These are phyloP conservation scores for Rhopalosiphum padi DNA, from an alignment of 1,140 invertebrate species.

Conservation along the genomic window DNA sequence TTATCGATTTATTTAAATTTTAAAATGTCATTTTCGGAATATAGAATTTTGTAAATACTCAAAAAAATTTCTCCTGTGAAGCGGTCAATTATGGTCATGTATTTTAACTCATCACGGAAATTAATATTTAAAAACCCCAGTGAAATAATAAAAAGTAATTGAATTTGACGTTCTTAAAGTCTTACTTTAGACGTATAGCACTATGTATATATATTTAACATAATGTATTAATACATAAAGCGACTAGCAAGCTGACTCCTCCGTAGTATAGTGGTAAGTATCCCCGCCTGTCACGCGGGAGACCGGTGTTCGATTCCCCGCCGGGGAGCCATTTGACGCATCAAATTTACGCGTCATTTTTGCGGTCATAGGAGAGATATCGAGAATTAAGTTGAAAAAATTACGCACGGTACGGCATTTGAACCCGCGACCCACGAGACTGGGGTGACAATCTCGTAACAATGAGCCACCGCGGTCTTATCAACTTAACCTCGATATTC, in stretches of 20 bases:
- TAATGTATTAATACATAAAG: slow-evolving; percentile 8
- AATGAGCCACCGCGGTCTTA: too few relatives aligned
- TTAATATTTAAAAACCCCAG: background rate
- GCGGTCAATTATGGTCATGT: background rate
- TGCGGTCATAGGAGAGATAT: too few relatives aligned
- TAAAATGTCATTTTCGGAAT: background rate
- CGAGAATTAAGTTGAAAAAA: too few relatives aligned
- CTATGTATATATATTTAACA: background rate
- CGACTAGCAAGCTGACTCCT: slow-evolving; percentile 59
- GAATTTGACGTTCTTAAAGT: background rate
- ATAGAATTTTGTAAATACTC: background rate
- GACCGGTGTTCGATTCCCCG: slow-evolving; percentile 63
- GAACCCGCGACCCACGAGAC: too few relatives aligned
- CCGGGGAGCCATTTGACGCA: slow-evolving; percentile 61
- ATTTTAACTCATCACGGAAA: background rate
- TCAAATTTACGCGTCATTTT: too few relatives aligned
- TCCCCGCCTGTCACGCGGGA: slow-evolving; percentile 62
- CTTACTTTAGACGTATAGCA: background rate
- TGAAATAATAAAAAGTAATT: background rate
- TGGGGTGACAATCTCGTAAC: too few relatives aligned
- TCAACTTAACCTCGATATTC: too few relatives aligned
- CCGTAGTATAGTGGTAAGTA: slow-evolving; percentile 63
- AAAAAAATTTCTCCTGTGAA: background rate
- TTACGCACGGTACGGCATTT: too few relatives aligned
- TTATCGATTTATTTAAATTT: background rate